Evolutionary conservation across 2,797 vertebrate genomes (phyloP).

Genomic region (Lagocephalus sceleratus): DNA sequence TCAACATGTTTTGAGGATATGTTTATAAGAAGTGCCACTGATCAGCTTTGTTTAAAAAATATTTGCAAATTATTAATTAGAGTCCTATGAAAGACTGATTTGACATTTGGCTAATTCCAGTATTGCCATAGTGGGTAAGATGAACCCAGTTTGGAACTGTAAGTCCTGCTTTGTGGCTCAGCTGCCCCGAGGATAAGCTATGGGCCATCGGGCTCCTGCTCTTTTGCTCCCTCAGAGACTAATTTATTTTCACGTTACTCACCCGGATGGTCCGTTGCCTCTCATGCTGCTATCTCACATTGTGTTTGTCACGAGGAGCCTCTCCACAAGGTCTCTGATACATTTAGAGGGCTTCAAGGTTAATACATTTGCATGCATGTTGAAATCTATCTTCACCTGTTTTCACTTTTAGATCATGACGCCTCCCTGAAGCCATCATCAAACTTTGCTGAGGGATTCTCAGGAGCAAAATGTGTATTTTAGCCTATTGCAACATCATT

Average conservation of each 20-base stretch:
- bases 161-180: slow-evolving; percentile 24
- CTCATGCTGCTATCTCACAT: slow-evolving; percentile 29
- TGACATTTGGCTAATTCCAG: slow-evolving; percentile 68
- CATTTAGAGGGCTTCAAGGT: slow-evolving; percentile 5
- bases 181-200: slow-evolving; percentile 47
- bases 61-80: slow-evolving; percentile 40
- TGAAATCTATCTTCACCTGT: slow-evolving; percentile 3
- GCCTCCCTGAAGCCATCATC: too few relatives aligned
- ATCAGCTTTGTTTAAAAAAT: slow-evolving; percentile 3
- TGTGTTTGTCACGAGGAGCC: slow-evolving; percentile 16
- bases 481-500: too few relatives aligned
- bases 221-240: slow-evolving; percentile 60
- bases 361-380: slow-evolving; percentile 18
- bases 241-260: slow-evolving; percentile 67
- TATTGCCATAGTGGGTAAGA: slow-evolving; percentile 41
- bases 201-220: slow-evolving; percentile 48
- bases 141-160: slow-evolving; percentile 35
- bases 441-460: too few relatives aligned
- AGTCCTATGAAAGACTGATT: slow-evolving; percentile 35
- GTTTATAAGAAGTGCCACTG: background rate
- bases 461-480: too few relatives aligned
- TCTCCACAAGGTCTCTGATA: slow-evolving; percentile 27
- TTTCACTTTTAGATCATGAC: background rate
- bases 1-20: slow-evolving; percentile 9
- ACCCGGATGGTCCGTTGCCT: slow-evolving; percentile 28